Conservation (phyloP, 2,113 vertebrate genomes). For the Nibea albiflora region DNA sequence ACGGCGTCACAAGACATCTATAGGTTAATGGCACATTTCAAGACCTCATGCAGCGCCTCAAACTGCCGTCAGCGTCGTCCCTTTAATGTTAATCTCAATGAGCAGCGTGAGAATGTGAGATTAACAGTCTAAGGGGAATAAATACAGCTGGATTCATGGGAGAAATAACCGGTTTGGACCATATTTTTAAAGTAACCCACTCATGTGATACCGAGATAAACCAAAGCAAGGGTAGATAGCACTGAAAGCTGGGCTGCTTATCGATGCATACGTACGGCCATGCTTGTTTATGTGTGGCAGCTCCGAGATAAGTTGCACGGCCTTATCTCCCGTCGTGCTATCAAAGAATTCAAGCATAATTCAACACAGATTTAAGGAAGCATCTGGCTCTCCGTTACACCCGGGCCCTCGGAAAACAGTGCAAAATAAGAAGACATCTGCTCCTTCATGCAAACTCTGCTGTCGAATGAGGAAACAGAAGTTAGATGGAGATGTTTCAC, state of each 20-base stretch:
- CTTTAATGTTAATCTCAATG: conserved; percentile 12
- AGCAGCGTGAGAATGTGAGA: not conserved
- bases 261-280: conserved; percentile 35
- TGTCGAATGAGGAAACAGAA: conserved; percentile 4
- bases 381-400: conserved; percentile 22
- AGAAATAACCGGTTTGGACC: conserved; percentile 21
- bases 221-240: conserved; percentile 37
- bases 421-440: conserved; percentile 21
- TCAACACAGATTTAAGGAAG: conserved; percentile 50
- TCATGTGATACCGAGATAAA: conserved; percentile 58
- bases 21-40: conserved; percentile 30
- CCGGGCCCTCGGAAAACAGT: conserved; percentile 11
- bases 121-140: not conserved
- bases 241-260: conserved; percentile 22
- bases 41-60: not conserved
- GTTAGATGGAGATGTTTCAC: no score
- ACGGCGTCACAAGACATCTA: conserved; percentile 7
- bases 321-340: conserved; percentile 50
- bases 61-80: not conserved
- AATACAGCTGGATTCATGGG: not conserved
- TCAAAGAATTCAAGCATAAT: conserved; percentile 63
- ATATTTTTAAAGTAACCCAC: conserved; percentile 28
- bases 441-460: conserved; percentile 6
- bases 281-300: conserved; percentile 68
- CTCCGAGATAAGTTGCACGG: conserved; percentile 57